phyloP scores from a whole-genome alignment of 2,888 invertebrate species.

The Tiliacea aurago region DNA sequence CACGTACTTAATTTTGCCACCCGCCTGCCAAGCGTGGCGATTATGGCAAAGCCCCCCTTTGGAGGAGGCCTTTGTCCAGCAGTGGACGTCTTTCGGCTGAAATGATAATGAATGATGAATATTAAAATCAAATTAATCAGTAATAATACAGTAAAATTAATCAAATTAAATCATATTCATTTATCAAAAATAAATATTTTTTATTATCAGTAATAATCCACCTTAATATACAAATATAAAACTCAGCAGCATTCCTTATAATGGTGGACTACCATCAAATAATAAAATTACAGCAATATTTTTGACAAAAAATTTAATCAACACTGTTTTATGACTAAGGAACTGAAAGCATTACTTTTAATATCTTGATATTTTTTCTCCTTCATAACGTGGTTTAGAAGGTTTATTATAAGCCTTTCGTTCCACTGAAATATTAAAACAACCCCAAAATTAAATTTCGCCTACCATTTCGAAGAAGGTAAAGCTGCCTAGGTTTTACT shows the following conservation, averaged over 20 bases:
- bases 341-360: conserved; percentile 60
- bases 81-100: too few species aligned
- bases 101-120: too few species aligned
- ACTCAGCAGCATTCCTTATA: conserved; percentile 11
- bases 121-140: too few species aligned
- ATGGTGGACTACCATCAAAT: conserved; percentile 9
- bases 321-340: conserved; percentile 50
- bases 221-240: conserved; percentile 4
- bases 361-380: conserved; percentile 57
- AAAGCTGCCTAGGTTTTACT: conserved; percentile 64
- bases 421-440: conserved; percentile 74
- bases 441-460: conserved; percentile 74
- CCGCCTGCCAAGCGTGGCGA: too few species aligned
- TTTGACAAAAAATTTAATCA: conserved; percentile 54
- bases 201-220: too few species aligned
- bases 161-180: too few species aligned
- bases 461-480: conserved; percentile 67
- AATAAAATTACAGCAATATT: conserved; percentile 46
- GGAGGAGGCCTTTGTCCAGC: too few species aligned
- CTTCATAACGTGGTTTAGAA: conserved; percentile 56
- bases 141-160: too few species aligned
- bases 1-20: too few species aligned
- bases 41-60: too few species aligned
- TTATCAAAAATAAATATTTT: too few species aligned
- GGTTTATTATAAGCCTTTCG: conserved; percentile 72